Evolutionary conservation across 2,113 vertebrate species (phyloP), one percentile per base, ranked within the genome.

Genomic region (Rousettus leschenaultii): DNA sequence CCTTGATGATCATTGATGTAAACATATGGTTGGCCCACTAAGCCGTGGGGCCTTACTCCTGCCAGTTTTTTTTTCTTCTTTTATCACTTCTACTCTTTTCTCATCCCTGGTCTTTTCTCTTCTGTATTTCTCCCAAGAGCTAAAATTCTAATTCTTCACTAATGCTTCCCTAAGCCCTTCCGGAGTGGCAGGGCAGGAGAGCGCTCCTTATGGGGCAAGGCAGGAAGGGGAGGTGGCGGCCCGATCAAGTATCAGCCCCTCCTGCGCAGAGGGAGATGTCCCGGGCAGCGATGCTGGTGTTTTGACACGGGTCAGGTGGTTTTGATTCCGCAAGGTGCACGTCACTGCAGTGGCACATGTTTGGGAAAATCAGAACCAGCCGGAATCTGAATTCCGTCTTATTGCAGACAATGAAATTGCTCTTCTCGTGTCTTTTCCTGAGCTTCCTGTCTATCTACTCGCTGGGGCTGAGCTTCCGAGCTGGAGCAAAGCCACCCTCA

Each of bases 301-400:
- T 95, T 96, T 96, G 97, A 96, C 94, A 92, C 7, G 1, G n/a
- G 59, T 91, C 85, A 78, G 66, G 63, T 96, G 94, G 91, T 95
- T 97, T 96, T 95, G 86, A 95, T 96, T 97, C 89, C 22, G 63
- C 19, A 85, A 91, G 57, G 92, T 94, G 43, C 33, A 40, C 0
- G 1, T 55, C 90, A 90, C 78, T 93, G 90, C 77, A 80, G 95
- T 9, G 71, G 77, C 91, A 61, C 10, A 7, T 79, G 94, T 93
- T 82, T 59, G 80, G 75, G 5, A 83, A 96, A 97, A 98, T 94
- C 88, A 93, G 85, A 97, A 85, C 73, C 93, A 95, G 95, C 18
- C 61, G 2, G 40, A 66, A 84, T 61, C 59, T 85, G 65, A 94
- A 24, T 43, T 78, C 30, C 92, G 73, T 75, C 74, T 73, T 65